Base-by-base conservation (phyloP, 2,888 invertebrate species). In the Lobophora halterata region DNA sequence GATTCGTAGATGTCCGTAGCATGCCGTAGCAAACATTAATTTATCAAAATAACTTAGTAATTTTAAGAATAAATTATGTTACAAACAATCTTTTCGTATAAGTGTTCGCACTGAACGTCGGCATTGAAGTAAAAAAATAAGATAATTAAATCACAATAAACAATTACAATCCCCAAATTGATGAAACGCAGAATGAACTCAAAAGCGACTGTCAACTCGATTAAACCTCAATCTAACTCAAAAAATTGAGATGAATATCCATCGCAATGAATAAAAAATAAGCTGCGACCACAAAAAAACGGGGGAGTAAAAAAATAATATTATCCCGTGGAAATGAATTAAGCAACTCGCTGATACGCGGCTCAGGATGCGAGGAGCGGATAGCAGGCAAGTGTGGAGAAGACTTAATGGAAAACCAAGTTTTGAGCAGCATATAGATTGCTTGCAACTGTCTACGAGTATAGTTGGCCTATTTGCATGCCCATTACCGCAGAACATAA, bases 321-420 rank as follows among this genome's bases (percentile, higher is more conserved):
- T 86, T 86, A 87, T 87, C 86, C 86, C 58, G 80, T 81, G 81
- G 81, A 87, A 86, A 87, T 86, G 86, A 87, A 87, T 87, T 87
- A 87, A 87, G 80, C 77, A 78, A 76, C 74, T 76, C 74, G 63
- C 72, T 74, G 83, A 86, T 83, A 82, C 79, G 65, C 47, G 70
- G 62, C 58, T 61, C 59, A 53, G 67, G 69, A 66, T 68, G 63
- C 55, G 55, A 52, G 43, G 49, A 53, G 46, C 43, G 48, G 46
- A 55, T 50, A 47, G 43, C 14, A 0, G 1, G 2, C 1, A 9
- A 34, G 34, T 52, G 25, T 52, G 61, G 71, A 71, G 41, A 29
- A 1, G 29, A 34, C 32, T 35, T n/a, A n/a, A n/a, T n/a, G n/a
- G n/a, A n/a, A n/a, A n/a, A n/a, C n/a, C n/a, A n/a, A n/a, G n/a